Conservation (phyloP, 2,113 vertebrate species). For the Glaucomys volans region DNA sequence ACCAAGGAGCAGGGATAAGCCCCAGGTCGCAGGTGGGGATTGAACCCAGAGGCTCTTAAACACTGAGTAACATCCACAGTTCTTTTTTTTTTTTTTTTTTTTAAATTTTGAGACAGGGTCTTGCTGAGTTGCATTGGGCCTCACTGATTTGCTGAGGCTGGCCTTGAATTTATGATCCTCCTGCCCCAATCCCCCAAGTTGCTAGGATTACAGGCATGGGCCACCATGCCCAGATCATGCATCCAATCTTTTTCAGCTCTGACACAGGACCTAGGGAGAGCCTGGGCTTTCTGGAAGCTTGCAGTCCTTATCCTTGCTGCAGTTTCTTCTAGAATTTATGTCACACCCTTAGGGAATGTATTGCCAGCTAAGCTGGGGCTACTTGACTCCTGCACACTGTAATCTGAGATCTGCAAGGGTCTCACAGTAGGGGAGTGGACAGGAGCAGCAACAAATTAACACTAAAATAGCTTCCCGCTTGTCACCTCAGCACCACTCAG, state of each 20-base stretch:
- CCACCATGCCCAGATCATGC: fast-evolving
- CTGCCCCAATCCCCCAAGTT: too few relatives aligned
- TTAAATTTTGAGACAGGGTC: too few relatives aligned
- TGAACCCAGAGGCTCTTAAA: too few relatives aligned
- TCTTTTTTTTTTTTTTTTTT: too few relatives aligned
- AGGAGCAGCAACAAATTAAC: neutral
- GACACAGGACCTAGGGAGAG: neutral
- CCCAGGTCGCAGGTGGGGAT: fast-evolving
- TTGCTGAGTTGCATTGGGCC: too few relatives aligned
- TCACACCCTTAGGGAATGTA: neutral
- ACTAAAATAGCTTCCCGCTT: neutral
- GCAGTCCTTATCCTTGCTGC: neutral
- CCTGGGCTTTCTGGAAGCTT: neutral
- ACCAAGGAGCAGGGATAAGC: neutral
- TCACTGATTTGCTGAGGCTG: too few relatives aligned
- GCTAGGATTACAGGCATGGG: too few relatives aligned
- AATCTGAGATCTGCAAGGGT: neutral
- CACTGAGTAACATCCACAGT: too few relatives aligned
- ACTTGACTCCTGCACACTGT: neutral
- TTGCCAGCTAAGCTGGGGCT: fast-evolving
- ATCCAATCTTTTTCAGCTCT: neutral
- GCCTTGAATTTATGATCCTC: too few relatives aligned
- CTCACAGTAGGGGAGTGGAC: neutral
- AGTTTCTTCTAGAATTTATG: neutral
- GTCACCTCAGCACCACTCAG: fast-evolving